A percentile compares a stretch with the other conserved stretches of the same genome.
phyloP scores from a whole-genome alignment of 2,113 vertebrate genomes.

The Pollachius pollachius region DNA sequence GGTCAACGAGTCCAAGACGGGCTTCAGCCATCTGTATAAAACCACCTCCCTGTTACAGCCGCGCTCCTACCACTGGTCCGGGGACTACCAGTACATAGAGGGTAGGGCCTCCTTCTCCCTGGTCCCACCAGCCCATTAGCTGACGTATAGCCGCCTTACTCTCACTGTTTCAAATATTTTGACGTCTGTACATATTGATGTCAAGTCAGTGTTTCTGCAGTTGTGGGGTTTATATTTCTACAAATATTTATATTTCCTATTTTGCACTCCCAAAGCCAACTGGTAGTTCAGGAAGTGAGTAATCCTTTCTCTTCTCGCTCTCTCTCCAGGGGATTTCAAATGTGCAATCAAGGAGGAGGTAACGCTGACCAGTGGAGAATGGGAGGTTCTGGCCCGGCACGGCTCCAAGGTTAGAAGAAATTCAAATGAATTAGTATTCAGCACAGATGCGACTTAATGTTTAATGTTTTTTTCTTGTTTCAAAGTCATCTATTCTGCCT shows the following conservation, averaged over 20 bases:
- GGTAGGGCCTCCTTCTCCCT: slow-evolving; percentile 65
- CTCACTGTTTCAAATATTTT: not conserved
- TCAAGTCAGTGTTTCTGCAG: no score
- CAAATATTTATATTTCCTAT: no score
- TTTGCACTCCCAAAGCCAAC: no score
- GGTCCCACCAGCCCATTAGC: not conserved
- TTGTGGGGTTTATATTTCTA: no score
- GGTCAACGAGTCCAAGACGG: slow-evolving; percentile 90
- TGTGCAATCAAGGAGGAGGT: slow-evolving; percentile 89
- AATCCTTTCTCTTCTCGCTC: slow-evolving; percentile 8
- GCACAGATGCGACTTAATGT: no score
- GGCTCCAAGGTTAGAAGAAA: slow-evolving; percentile 84
- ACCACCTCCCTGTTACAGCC: slow-evolving; percentile 81
- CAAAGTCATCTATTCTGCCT: no score
- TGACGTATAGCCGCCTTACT: not conserved
- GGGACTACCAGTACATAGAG: slow-evolving; percentile 75
- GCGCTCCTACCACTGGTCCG: slow-evolving; percentile 79
- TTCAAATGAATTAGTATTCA: no score
- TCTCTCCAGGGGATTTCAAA: slow-evolving; percentile 84
- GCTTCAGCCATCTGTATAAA: slow-evolving; percentile 93
- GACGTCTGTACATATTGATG: no score
- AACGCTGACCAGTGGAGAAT: slow-evolving; percentile 88
- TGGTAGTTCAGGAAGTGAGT: no score
- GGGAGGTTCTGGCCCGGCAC: slow-evolving; percentile 92
- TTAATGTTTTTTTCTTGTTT: no score